Base-by-base conservation (phyloP, 2,113 vertebrate species). In the Junco hyemalis region DNA sequence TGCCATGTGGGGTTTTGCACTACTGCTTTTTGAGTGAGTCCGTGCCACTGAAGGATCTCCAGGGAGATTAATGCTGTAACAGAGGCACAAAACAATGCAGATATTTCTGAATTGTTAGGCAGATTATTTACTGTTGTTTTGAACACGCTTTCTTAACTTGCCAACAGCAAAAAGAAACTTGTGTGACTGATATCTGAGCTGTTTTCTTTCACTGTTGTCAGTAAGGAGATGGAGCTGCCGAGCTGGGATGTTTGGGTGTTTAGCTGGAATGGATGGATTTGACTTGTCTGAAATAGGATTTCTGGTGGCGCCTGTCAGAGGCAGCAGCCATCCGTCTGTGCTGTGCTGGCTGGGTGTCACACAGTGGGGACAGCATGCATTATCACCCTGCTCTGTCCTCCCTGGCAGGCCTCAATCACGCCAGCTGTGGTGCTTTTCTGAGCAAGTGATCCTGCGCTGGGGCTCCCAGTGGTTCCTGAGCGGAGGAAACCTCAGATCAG, bases 111-210 rank as follows among this genome's bases (percentile, higher is more conserved):
- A 65, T 29, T 65, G 66, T 54, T 53, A 65, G 84, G 61, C 77
- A 76, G 36, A 70, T 87, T 88, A 82, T 92, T 96, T 82, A 63
- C 71, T 73, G 70, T 70, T 73, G 63, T 48, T 91, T 64, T 57
- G 79, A 82, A 88, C 38, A 11, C 0, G 6, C 33, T 82, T 79
- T 78, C 57, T 76, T 38, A 57, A 63, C 47, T 81, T 26, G 12
- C 53, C 59, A 59, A 18, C 74, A 82, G 50, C 78, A 76, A 63
- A 65, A 82, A 23, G 36, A 11, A 61, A 28, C 61, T 53, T 29
- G 28, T 54, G 61, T 66, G 45, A 12, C 71, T 5, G 5, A 14
- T 54, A 35, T 3, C 33, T 47, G 74, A 69, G 71, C 45, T 66
- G 36, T 61, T 80, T 70, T 36, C 48, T 72, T 68, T 69, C 0